A percentile compares a stretch with the other conserved stretches of the same genome.
Evolutionary conservation across 2,888 invertebrate species (phyloP).

Genomic region (Hymenopus coronatus): DNA sequence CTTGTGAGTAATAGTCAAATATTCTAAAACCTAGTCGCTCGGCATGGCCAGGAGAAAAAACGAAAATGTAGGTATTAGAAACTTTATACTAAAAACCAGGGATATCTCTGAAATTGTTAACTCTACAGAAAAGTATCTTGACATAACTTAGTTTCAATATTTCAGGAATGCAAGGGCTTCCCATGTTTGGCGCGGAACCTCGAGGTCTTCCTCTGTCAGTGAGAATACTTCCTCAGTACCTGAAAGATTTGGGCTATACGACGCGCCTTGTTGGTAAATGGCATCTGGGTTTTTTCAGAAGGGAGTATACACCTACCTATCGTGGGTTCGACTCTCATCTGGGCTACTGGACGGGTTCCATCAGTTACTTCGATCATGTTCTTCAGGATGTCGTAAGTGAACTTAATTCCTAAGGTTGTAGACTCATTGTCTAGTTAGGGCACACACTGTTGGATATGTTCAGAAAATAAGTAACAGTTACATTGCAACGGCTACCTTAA

Average conservation of each 20-base stretch:
- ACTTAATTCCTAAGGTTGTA: neutral
- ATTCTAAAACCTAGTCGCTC: too few species aligned
- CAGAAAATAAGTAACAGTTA: too few species aligned
- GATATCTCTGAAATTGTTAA: too few species aligned
- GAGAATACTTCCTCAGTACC: conserved; percentile 49
- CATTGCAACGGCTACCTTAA: too few species aligned
- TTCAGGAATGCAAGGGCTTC: conserved; percentile 50
- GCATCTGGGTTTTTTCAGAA: conserved; percentile 50
- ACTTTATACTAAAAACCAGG: too few species aligned
- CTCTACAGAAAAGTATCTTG: too few species aligned
- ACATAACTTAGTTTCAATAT: conserved; percentile 5
- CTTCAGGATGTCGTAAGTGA: conserved; percentile 35
- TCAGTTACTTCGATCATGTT: conserved; percentile 51
- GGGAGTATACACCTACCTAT: conserved; percentile 47
- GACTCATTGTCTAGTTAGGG: too few species aligned
- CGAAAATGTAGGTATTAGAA: too few species aligned
- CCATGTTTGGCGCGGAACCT: conserved; percentile 47
- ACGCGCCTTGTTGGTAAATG: conserved; percentile 53
- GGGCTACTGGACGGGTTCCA: conserved; percentile 50
- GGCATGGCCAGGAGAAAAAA: too few species aligned
- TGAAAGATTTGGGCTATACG: conserved; percentile 47
- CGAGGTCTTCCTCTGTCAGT: conserved; percentile 48
- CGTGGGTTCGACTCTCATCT: conserved; percentile 52
- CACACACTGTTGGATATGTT: too few species aligned
- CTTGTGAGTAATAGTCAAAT: too few species aligned